Base-by-base conservation (phyloP, 2,113 vertebrate genomes). In the Microcebus griseorufus region DNA sequence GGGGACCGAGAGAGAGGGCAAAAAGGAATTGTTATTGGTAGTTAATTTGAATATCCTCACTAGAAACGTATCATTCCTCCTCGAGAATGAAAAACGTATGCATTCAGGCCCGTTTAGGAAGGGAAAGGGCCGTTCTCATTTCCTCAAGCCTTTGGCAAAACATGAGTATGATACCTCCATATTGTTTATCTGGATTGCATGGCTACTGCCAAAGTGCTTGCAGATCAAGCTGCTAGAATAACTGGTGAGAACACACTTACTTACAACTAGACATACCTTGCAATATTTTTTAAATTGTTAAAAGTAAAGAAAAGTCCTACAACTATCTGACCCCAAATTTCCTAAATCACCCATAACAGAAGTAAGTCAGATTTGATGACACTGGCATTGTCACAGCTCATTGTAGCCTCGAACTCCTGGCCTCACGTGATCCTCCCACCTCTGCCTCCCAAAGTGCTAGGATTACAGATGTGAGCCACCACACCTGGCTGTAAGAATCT, bases 1-100 rank as follows among this genome's bases (percentile, higher is more conserved):
- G 58, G 76, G 32, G 82, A 70, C 7, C 0, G 29, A 88, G 88
- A 84, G 70, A 78, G 80, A 88, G 83, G 78, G 76, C 10, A 22
- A 8, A 72, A 73, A 75, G 69, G 76, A 90, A 62, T 34, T 76
- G 76, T n/a, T 27, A 96, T 8, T 53, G 73, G 58, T n/a, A 34
- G 58, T 90, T 83, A n/a, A 37, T 96, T 6, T 45, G 48, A 45
- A 67, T 89, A 53, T 37, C 51, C 8, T 88, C 78, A 37, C 62
- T 67, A 93, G 94, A 83, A 90, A 84, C 25, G 39, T 37, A 58
- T 18, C 32, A 65, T 94, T n/a, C 62, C 34, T 20, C 94, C 85
- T 64, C 55, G 76, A 69, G 17, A 67, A 76, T 70, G 22, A 69
- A 87, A 3, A 0, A 32, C 3, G 73, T 45, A 55, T 84, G 95